Base-by-base conservation (phyloP, 2,113 vertebrate genomes). In the Lathamus discolor region DNA sequence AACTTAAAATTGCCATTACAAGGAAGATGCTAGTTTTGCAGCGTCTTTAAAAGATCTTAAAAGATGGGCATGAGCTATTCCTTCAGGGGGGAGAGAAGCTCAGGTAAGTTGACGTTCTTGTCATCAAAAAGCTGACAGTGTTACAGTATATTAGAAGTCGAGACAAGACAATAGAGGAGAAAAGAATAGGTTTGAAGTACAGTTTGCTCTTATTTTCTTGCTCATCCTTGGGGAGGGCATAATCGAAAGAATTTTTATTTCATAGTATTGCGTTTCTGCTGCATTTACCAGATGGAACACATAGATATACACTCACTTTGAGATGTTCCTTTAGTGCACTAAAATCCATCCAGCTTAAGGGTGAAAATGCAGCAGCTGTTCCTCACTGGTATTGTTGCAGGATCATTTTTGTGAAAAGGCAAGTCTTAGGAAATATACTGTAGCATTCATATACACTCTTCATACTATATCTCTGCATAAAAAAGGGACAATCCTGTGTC, bases 321-420 rank as follows among this genome's bases (percentile, higher is more conserved):
- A 87, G 82, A 63, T 68, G 74, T 87, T 95, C 37, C 69, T 63
- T 9, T 80, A 33, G 83, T 77, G 79, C 68, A 81, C 83, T 81
- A 39, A 92, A 92, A 87, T 81, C 69, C 78, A 81, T 75, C n/a
- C 43, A 59, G 74, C 79, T 77, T 67, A 62, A 59, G 86, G 90
- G 64, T 61, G 74, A 73, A 77, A 77, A 77, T 8, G 16, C 59
- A 90, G 83, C 95, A 88, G 74, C 74, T 95, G 95, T 69, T 95
- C 69, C 54, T 94, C 31, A 12, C 49, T 57, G 24, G 37, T 76
- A 39, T 78, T 83, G 76, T 52, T 77, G 14, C 27, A 44, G 37
- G n/a, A 84, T 73, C n/a, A 4, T 73, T 83, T 88, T 61, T 24
- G 41, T 72, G 31, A 41, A 70, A 25, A 68, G 57, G 0, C 28